Percentiles rank a stretch among this genome's conserved stretches.
phyloP scores from a whole-genome alignment of 2,113 vertebrate species.

The Cervus canadensis region DNA sequence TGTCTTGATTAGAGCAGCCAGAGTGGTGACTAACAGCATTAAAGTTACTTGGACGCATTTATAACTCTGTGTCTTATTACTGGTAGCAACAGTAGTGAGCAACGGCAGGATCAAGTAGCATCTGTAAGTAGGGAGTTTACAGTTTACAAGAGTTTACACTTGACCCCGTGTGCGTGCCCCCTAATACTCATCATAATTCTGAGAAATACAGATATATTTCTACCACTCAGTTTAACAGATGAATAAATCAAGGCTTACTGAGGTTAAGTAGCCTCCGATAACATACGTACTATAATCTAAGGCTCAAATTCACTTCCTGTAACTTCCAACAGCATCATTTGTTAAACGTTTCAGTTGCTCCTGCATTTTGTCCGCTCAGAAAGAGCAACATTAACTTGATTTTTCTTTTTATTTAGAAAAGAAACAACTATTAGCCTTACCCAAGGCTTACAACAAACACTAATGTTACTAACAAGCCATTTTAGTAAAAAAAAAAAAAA shows the following conservation, averaged over 20 bases:
- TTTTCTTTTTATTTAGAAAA: background rate
- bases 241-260: background rate
- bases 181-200: background rate
- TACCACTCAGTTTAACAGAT: background rate
- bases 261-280: background rate
- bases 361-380: slow-evolving; percentile 4
- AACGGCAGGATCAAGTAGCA: background rate
- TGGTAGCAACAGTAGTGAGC: background rate
- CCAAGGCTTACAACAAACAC: background rate
- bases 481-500: background rate
- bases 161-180: background rate
- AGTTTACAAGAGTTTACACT: background rate
- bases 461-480: background rate
- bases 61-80: background rate
- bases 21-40: background rate
- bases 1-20: background rate
- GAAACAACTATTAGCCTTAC: background rate
- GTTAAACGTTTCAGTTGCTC: background rate
- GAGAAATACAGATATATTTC: background rate
- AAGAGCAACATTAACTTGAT: slow-evolving; percentile 34
- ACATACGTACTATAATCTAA: background rate
- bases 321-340: background rate
- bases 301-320: background rate
- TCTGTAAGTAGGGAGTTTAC: background rate
- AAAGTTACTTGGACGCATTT: background rate